phyloP scores from a whole-genome alignment of 1,140 invertebrate species.

The Anoplophora glabripennis region DNA sequence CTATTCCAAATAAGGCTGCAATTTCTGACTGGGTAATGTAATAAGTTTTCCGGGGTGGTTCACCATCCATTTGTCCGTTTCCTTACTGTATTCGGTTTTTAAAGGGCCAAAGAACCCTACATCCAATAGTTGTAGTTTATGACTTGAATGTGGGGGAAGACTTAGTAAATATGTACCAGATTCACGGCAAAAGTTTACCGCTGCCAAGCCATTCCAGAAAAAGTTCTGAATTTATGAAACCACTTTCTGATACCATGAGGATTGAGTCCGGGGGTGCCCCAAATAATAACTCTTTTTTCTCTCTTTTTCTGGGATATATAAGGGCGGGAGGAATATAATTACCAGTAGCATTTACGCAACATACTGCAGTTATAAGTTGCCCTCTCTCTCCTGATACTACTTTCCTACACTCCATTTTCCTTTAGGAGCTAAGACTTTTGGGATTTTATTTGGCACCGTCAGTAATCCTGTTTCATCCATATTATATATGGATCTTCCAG shows the following conservation, averaged over 20 bases:
- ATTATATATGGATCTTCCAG: no score
- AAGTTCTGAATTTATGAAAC: conserved; percentile 24
- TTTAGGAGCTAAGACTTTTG: conserved; percentile 41
- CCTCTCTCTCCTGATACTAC: conserved; percentile 42
- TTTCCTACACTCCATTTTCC: conserved; percentile 43
- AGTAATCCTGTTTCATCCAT: conserved; percentile 45
- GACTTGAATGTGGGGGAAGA: conserved; percentile 8
- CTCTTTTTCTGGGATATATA: conserved; percentile 46
- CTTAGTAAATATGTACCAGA: conserved; percentile 4
- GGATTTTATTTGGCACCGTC: conserved; percentile 39
- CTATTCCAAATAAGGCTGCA: no score
- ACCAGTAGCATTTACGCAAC: conserved; percentile 40
- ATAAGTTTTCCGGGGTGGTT: no score
- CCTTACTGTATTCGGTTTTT: no score
- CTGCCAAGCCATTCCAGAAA: conserved; percentile 21
- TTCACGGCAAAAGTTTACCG: neutral
- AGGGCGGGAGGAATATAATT: conserved; percentile 42
- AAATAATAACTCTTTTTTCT: conserved; percentile 19
- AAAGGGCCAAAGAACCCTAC: conserved; percentile 6
- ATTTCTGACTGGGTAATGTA: no score
- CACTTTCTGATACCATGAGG: conserved; percentile 26
- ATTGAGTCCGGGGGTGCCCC: conserved; percentile 14
- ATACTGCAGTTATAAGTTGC: conserved; percentile 38
- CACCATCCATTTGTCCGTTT: no score
- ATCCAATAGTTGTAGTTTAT: conserved; percentile 17